Conservation (phyloP, 2,113 vertebrate genomes). For the Lepus europaeus region DNA sequence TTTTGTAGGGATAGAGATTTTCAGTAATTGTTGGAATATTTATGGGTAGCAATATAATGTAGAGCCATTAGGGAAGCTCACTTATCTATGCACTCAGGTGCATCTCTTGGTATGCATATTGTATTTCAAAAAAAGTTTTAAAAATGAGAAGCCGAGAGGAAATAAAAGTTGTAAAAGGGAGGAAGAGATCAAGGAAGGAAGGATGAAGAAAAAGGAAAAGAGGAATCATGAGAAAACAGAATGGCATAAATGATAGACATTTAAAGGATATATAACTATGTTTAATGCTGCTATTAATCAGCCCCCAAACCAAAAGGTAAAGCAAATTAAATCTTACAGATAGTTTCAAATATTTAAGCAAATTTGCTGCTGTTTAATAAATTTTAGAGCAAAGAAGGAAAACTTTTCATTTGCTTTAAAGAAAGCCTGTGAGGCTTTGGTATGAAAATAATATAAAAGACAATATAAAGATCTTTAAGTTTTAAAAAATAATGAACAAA, state of each 20-base stretch:
- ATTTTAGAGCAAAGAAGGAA: conserved; percentile 26
- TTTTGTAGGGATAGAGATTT: no score
- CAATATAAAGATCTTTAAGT: background rate
- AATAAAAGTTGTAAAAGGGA: no score
- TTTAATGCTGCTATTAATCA: background rate
- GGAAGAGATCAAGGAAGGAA: no score
- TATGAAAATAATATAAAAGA: background rate
- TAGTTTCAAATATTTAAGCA: conserved; percentile 19
- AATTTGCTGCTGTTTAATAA: background rate
- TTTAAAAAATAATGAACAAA: background rate
- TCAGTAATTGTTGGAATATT: no score
- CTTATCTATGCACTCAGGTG: no score
- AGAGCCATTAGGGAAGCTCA: no score
- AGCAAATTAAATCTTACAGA: background rate
- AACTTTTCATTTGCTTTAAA: background rate
- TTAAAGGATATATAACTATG: background rate
- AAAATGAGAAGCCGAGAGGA: no score
- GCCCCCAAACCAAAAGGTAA: background rate
- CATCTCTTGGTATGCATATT: no score
- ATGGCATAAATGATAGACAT: background rate
- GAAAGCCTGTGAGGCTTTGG: background rate
- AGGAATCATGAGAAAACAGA: no score
- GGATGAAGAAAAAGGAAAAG: no score
- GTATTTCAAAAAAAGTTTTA: no score
- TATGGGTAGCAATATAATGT: no score